A percentile compares a stretch with the other conserved stretches of the same genome.
phyloP scores from a whole-genome alignment of 2,113 vertebrate species.

The Entosphenus tridentatus region DNA sequence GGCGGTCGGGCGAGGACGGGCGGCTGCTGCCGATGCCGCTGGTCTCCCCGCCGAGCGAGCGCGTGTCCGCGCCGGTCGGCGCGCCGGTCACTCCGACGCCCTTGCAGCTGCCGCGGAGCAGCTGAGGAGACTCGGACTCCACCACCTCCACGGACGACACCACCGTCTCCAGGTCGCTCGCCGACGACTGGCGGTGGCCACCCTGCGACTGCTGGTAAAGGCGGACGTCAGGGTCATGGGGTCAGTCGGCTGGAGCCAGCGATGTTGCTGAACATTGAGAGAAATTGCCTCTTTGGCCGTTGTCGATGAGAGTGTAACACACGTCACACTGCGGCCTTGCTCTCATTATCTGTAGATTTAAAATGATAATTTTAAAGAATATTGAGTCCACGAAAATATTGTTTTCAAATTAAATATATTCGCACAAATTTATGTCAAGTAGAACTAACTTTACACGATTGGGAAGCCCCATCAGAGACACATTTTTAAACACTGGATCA shows the following conservation, averaged over 20 bases:
- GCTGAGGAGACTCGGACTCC: slow-evolving; percentile 2
- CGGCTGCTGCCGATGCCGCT: background rate
- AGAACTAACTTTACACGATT: background rate
- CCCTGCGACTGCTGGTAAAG: too few relatives aligned
- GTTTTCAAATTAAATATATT: background rate
- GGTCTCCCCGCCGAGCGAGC: slow-evolving; percentile 3
- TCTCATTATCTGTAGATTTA: too few relatives aligned
- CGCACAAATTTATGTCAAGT: background rate
- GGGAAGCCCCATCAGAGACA: background rate
- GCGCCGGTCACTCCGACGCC: background rate
- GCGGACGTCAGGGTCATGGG: too few relatives aligned
- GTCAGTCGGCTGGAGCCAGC: too few relatives aligned
- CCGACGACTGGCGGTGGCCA: background rate
- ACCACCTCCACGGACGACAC: slow-evolving; percentile 1
- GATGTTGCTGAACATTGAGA: too few relatives aligned
- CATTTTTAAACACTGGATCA: too few relatives aligned
- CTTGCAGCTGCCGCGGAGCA: background rate
- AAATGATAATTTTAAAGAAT: too few relatives aligned
- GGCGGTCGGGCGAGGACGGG: slow-evolving; percentile 1
- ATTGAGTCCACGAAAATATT: background rate
- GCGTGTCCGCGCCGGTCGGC: slow-evolving; percentile 1
- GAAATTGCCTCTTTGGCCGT: too few relatives aligned
- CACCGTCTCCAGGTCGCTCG: background rate
- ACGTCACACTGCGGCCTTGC: too few relatives aligned
- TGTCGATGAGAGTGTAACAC: too few relatives aligned